These are phyloP conservation scores for Eubasilissa regina DNA, from an alignment of 1,140 invertebrate genomes.

Conservation along the genomic window DNA sequence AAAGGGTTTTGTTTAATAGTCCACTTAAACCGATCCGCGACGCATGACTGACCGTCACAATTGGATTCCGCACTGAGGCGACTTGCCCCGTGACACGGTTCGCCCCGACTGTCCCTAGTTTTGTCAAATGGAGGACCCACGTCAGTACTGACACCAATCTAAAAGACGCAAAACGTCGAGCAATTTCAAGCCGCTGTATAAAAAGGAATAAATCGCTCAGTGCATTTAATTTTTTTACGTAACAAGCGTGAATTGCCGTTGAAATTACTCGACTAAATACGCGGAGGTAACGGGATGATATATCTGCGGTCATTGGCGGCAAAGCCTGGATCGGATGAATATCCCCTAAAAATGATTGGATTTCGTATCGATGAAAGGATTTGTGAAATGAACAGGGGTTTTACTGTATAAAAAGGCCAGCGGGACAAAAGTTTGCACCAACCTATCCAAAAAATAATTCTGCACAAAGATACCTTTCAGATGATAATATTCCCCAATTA, in stretches of 20 bases:
- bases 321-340: constrained; percentile 43
- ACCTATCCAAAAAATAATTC: neutral
- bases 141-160: constrained; percentile 11
- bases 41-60: constrained; percentile 56
- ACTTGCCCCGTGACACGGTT: constrained; percentile 40
- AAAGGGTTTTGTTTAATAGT: constrained; percentile 58
- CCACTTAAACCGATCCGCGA: constrained; percentile 58
- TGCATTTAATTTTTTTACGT: no score
- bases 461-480: neutral
- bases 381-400: constrained; percentile 48
- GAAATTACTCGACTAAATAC: neutral
- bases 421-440: constrained; percentile 22
- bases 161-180: no score
- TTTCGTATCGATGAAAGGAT: constrained; percentile 54
- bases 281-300: neutral
- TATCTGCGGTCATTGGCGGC: constrained; percentile 46
- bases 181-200: no score
- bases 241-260: neutral
- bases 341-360: constrained; percentile 60
- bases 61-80: constrained; percentile 46
- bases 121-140: constrained; percentile 33
- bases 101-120: constrained; percentile 29
- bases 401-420: constrained; percentile 29
- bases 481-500: no score
- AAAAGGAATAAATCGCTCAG: no score